Conservation (phyloP, 2,113 vertebrate species). For the Percopsis transmontana region DNA sequence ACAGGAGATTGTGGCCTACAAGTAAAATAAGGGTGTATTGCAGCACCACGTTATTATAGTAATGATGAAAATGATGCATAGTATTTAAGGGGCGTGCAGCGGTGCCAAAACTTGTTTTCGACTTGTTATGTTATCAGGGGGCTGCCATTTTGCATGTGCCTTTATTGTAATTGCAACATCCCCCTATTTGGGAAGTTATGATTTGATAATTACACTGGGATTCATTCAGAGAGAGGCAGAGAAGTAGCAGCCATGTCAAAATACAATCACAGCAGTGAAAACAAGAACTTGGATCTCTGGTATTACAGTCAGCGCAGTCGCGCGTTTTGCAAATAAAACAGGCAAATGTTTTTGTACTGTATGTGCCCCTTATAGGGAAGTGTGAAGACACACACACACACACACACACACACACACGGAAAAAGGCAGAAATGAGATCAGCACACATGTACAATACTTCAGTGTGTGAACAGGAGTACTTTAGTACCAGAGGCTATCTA, state of each 20-base stretch:
- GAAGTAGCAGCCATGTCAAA: conserved; percentile 19
- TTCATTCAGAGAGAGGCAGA: conserved; percentile 5
- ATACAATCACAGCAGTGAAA: conserved; percentile 35
- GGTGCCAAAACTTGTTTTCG: conserved; percentile 9
- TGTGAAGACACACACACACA: background rate
- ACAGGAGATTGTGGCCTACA: too few species aligned
- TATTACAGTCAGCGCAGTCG: background rate
- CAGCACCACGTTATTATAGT: conserved; percentile 19
- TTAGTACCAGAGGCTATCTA: background rate
- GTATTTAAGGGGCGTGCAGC: conserved; percentile 7
- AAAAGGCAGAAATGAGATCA: background rate
- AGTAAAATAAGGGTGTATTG: conserved; percentile 14
- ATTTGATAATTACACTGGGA: conserved; percentile 37
- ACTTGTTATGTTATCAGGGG: conserved; percentile 12
- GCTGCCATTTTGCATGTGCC: background rate
- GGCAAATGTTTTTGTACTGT: background rate
- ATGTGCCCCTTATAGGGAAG: background rate
- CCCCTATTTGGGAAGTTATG: conserved; percentile 41
- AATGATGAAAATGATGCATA: conserved; percentile 10
- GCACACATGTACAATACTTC: conserved; percentile 5
- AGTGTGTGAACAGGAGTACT: too few species aligned
- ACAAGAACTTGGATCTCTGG: conserved; percentile 21
- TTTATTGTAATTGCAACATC: conserved; percentile 38
- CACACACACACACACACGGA: conserved; percentile 2
- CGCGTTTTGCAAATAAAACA: conserved; percentile 3